Conservation (phyloP, 2,797 vertebrate genomes). For the Acrossocheilus wenchowensis region DNA sequence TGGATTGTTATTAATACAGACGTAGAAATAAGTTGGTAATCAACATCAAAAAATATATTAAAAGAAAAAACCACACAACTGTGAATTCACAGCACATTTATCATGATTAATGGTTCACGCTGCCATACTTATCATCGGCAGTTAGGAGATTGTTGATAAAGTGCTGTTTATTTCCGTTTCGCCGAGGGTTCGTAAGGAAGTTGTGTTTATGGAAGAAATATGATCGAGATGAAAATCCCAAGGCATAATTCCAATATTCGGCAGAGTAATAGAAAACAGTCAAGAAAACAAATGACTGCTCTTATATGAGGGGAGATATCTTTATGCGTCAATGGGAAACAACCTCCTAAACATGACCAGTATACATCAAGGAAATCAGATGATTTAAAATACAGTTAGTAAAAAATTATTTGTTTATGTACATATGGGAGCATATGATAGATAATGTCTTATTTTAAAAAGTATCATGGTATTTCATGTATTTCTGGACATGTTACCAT, state of each 20-base stretch:
- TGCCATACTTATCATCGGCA: slow-evolving; percentile 17
- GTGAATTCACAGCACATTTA: slow-evolving; percentile 35
- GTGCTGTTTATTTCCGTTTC: slow-evolving; percentile 35
- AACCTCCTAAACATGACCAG: slow-evolving; percentile 4
- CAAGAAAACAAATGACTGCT: slow-evolving; percentile 70
- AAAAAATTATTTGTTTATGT: neutral
- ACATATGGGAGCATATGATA: neutral
- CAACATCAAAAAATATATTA: slow-evolving; percentile 34
- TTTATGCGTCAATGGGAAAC: slow-evolving; percentile 4
- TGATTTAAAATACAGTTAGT: neutral
- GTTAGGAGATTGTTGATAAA: slow-evolving; percentile 48
- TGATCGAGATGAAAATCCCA: slow-evolving; percentile 28
- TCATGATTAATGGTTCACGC: slow-evolving; percentile 40
- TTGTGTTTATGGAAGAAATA: slow-evolving; percentile 30
- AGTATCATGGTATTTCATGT: neutral
- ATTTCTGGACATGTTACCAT: neutral
- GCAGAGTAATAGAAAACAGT: slow-evolving; percentile 58
- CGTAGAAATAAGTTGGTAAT: slow-evolving; percentile 40
- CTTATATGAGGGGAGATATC: slow-evolving; percentile 53
- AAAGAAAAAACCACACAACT: slow-evolving; percentile 27
- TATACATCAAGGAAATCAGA: neutral
- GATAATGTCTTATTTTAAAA: neutral
- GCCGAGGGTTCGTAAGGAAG: slow-evolving; percentile 31
- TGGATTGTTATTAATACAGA: slow-evolving; percentile 47
- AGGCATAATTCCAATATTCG: slow-evolving; percentile 33